Evolutionary conservation across 2,797 vertebrate species (phyloP), one percentile per base, ranked within the genome.

Genomic region (Heterohyrax brucei): DNA sequence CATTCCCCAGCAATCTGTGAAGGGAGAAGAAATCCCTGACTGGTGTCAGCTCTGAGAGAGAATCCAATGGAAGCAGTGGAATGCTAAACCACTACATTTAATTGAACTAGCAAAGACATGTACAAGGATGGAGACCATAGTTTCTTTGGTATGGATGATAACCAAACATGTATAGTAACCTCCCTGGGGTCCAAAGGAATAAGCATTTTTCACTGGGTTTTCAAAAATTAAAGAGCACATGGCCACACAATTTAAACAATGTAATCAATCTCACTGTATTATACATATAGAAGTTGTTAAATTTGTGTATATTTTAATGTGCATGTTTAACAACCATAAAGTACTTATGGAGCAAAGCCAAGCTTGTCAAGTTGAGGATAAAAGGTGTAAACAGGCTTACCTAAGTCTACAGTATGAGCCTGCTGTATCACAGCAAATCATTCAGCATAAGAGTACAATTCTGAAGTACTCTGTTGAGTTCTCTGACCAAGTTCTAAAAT

Each of bases 91-190:
- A 78, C 84, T 92, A 89, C 77, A 89, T 94, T 93, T 94, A 92
- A 77, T 89, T 75, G 66, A 96, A 95, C 96, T 87, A 94, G 96
- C 56, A 93, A 97, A 97, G 93, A 96, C 95, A 95, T 72, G 94
- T 10, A 94, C 48, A 82, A 28, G 90, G 85, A 85, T 72, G 91
- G 39, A 91, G 48, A 91, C 66, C 44, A 80, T 85, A 44, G 81
- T 96, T 97, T 87, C 87, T 89, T 93, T 96, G 78, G 85, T 96
- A 95, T 53, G 70, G 93, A 95, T 1, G 44, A 88, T 92, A 96
- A 88, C 66, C 30, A 93, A 95, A 95, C 8, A 92, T 68, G 93
- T 72, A 75, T 62, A 86, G 73, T 87, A 90, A 95, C 88, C 46
- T 91, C 61, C 50, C 48, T 64, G 26, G 56, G 59, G 81, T 93